Evolutionary conservation across 1,140 invertebrate species (phyloP), one percentile per base, ranked within the genome.

Genomic region (Penaeus japonicus): DNA sequence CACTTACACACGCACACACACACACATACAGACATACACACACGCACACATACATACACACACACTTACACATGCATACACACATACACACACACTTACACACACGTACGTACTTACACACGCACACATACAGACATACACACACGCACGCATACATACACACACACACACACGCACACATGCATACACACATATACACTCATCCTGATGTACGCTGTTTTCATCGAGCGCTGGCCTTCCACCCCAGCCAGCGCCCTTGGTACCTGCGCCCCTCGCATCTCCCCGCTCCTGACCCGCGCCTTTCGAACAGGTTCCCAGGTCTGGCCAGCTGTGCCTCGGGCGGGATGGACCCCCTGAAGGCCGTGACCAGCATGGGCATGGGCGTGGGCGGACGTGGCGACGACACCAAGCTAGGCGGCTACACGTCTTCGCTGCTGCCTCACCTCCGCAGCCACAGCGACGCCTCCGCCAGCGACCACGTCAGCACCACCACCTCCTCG

Each of bases 281-380:
- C 4, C 4, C 27, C 27, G 4, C 20, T 73, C 20, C n/a, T 2
- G 20, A 32, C 17, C 18, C 7, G 20, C 24, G 47, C 18, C 22
- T 39, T n/a, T 22, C 70, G 57, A 22, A 3, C 86, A 88, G 87
- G 53, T 88, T 88, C 73, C 87, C 87, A 4, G 86, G 87, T 2
- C 79, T 88, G 62, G 78, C 85, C 77, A 88, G 87, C 80, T 88
- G 87, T 32, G 86, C 79, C 62, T 62, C 79, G 32, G 87, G 87
- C 30, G 70, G 79, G 24, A 53, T 88, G 53, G 87, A 84, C 59
- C 86, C 86, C 47, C 62, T 87, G 15, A 87, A 87, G 59, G 86
- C 86, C 30, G 84, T 85, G 15, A 85, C 84, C 47, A 32, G 65
- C 59, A 87, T 87, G 86, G 62, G 62, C 3, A 78, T 87, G 79